Evolutionary conservation across 2,797 vertebrate genomes (phyloP), one percentile per base, ranked within the genome.

Genomic region (Haliaeetus vocifer): DNA sequence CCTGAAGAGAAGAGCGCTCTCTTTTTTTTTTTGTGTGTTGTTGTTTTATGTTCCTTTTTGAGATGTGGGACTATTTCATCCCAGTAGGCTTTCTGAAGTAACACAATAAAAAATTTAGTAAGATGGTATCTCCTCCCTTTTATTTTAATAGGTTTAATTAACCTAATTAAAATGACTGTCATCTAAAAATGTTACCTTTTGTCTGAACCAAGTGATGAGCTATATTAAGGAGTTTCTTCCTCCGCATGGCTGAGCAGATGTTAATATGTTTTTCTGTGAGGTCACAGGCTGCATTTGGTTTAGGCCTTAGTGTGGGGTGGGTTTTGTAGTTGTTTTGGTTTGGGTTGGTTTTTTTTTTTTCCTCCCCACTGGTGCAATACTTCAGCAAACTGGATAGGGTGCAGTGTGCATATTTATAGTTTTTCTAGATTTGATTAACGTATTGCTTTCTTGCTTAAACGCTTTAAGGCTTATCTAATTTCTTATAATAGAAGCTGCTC

Each of bases 131-230:
- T 79, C 65, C 63, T 85, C 28, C 31, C 49, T 91, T 53, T 74
- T 23, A 65, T 42, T 96, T 72, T 55, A 61, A 68, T 61, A 81
- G 37, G 56, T 26, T 95, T 96, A 91, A 96, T 94, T 95, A 95
- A 77, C 49, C 44, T 77, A 59, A 91, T 89, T 73, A 86, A 84
- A 94, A 58, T 86, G 29, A 53, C 82, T 92, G 63, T 80, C 59
- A 84, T 61, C 42, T 87, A 19, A 67, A 93, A 89, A 68, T 22
- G 79, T 68, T 93, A 77, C 84, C 47, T 95, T 93, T 92, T 92
- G 72, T 89, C 35, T 82, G 74, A 92, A 86, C 29, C 44, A 68
- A 66, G 16, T 31, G 45, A 58, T 79, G 68, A 93, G 90, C 77
- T 80, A 1, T 80, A 53, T 83, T 45, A 19, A 87, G 65, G 67